Conservation (phyloP, 2,888 invertebrate genomes). For the Cacoxenus indagator region DNA sequence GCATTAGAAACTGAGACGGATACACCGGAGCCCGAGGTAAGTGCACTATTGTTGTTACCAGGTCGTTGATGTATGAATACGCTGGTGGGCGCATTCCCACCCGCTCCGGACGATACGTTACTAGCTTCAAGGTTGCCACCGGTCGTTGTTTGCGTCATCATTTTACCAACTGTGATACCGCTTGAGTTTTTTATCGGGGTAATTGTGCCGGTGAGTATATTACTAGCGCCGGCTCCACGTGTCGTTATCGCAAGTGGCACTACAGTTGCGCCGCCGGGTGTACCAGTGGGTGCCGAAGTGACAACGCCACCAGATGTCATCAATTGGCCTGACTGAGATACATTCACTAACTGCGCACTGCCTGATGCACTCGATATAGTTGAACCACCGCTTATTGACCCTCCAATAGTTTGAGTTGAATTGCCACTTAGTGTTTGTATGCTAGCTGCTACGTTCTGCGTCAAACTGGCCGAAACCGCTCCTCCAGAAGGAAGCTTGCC, state of each 20-base stretch:
- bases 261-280: conserved; percentile 61
- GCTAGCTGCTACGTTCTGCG: conserved; percentile 52
- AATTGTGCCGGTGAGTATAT: conserved; percentile 67
- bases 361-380: conserved; percentile 46
- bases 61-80: conserved; percentile 58
- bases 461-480: conserved; percentile 36
- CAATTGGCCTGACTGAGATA: conserved; percentile 56
- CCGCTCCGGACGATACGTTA: conserved; percentile 19
- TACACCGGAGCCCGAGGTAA: conserved; percentile 36
- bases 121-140: neutral
- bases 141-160: conserved; percentile 61
- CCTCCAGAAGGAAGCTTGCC: conserved; percentile 59
- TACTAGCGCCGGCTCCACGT: conserved; percentile 53
- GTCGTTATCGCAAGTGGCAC: conserved; percentile 67
- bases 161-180: conserved; percentile 68
- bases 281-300: conserved; percentile 42
- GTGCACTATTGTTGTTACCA: conserved; percentile 20
- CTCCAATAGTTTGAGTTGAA: conserved; percentile 18
- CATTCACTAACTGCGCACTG: conserved; percentile 56
- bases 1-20: conserved; percentile 39
- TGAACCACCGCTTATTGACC: conserved; percentile 48
- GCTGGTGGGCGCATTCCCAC: conserved; percentile 44
- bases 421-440: conserved; percentile 52
- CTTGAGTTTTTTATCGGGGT: conserved; percentile 67
- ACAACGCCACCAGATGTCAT: conserved; percentile 43